Evolutionary conservation across 2,797 vertebrate genomes (phyloP), one percentile per base, ranked within the genome.

Genomic region (Natrix natrix): DNA sequence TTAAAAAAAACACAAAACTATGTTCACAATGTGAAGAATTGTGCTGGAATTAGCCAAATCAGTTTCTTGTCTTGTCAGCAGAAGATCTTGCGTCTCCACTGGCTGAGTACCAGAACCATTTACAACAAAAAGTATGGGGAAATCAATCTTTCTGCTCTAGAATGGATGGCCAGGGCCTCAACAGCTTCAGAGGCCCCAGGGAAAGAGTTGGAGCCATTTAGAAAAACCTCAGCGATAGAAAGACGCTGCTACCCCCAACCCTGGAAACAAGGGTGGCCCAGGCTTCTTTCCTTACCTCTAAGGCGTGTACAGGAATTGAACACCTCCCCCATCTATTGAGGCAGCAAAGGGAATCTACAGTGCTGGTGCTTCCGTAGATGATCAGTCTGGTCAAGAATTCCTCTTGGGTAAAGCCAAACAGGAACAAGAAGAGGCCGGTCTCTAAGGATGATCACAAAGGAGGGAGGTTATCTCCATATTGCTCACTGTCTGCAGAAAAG

Each of bases 241-340:
- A 43, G 55, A 48, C 4, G 5, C 8, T 28, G 28, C 54, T 66
- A 52, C 7, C n/a, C 11, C 2, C 24, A n/a, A 66, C 16, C 28
- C 20, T 11, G 48, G 52, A 37, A 6, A 56, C 11, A 2, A 48
- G 11, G 54, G 55, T 32, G 20, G 2, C 0, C 14, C 92, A 52
- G 8, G 8, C 3, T 8, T 1, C 48, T 32, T 86, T 52, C 22
- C 32, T 98, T 96, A 99, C 99, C 98, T 99, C 97, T 2, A 99
- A 97, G 0, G 99, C 97, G 0, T 99, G 99, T 43, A 99, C 96
- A 3, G 99, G 99, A 90, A 99, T 98, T 11, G 99, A 99, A 92
- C 99, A 99, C 74, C 98, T 98, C 10, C 98, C 98, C 99, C 99
- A 99, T 1, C 96, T 98, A 52, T 99, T 99, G 94, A 99, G 98